Evolutionary conservation across 2,797 vertebrate species (phyloP).

Genomic region (Sarcoramphus papa): DNA sequence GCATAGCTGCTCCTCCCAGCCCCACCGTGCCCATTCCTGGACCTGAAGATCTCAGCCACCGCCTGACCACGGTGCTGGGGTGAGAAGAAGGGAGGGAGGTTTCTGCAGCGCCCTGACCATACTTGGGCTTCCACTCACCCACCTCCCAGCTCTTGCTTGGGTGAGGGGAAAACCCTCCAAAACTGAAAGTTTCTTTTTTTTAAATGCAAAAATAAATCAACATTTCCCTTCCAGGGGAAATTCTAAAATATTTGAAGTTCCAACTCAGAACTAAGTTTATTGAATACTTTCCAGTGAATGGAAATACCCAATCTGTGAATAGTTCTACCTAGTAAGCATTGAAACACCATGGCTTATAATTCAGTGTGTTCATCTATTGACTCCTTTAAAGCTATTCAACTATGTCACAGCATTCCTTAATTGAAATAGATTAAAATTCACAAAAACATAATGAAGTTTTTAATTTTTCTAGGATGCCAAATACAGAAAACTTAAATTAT

Average conservation of each 20-base stretch:
- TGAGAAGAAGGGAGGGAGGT: neutral
- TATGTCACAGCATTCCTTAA: neutral
- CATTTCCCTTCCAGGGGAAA: conserved; percentile 15
- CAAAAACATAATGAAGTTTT: neutral
- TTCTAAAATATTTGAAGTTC: neutral
- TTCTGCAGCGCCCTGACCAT: neutral
- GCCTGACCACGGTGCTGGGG: fast-evolving
- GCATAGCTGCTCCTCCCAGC: neutral
- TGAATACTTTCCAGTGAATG: conserved; percentile 1
- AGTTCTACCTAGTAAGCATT: neutral
- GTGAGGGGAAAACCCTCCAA: neutral
- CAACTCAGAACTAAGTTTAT: neutral
- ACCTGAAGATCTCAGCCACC: neutral
- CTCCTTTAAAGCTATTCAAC: neutral
- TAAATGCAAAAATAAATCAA: neutral
- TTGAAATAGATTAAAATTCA: neutral
- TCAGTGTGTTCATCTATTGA: neutral
- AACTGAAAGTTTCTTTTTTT: neutral
- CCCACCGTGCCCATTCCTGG: neutral
- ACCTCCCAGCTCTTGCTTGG: neutral
- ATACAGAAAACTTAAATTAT: neutral
- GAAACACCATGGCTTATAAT: neutral
- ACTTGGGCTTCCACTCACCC: neutral
- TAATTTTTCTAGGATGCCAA: neutral
- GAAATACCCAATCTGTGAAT: conserved; percentile 4